A percentile compares a stretch with the other conserved stretches of the same genome.
Evolutionary conservation across 2,888 invertebrate genomes (phyloP).

Genomic region (Coelinius sp.): DNA sequence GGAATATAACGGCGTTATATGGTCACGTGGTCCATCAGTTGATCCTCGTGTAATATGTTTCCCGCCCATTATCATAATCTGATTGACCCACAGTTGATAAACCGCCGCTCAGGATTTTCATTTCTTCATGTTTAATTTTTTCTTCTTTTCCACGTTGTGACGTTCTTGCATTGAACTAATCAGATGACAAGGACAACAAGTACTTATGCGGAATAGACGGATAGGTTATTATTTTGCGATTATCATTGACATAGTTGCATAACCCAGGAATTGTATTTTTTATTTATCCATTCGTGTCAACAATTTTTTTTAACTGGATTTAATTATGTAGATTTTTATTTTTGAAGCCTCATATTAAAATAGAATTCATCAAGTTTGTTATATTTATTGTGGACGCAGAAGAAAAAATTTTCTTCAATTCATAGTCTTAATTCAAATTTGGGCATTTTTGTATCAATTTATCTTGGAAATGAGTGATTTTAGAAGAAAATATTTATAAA

Average conservation of each 20-base stretch:
- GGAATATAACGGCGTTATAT: too few relatives aligned
- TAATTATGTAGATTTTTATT: neutral
- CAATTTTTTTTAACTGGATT: neutral
- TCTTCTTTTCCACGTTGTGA: neutral
- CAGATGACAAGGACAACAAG: neutral
- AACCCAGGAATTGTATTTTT: neutral
- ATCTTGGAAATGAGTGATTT: too few relatives aligned
- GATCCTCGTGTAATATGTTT: neutral
- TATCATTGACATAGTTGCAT: neutral
- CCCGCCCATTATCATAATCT: neutral
- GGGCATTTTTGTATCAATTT: too few relatives aligned
- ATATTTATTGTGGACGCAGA: too few relatives aligned
- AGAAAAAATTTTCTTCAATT: too few relatives aligned
- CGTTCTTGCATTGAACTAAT: neutral
- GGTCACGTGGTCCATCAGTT: neutral
- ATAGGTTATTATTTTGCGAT: neutral
- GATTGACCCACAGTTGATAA: conserved; percentile 3
- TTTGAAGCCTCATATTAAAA: too few relatives aligned
- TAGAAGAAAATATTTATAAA: too few relatives aligned
- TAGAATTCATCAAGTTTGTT: too few relatives aligned
- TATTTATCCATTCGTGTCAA: neutral
- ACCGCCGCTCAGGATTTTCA: neutral
- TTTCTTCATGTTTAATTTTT: neutral
- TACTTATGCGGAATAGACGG: neutral
- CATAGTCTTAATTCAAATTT: too few relatives aligned